Base-by-base conservation (phyloP, 2,888 invertebrate genomes). In the Drosophila flavopinicola region DNA sequence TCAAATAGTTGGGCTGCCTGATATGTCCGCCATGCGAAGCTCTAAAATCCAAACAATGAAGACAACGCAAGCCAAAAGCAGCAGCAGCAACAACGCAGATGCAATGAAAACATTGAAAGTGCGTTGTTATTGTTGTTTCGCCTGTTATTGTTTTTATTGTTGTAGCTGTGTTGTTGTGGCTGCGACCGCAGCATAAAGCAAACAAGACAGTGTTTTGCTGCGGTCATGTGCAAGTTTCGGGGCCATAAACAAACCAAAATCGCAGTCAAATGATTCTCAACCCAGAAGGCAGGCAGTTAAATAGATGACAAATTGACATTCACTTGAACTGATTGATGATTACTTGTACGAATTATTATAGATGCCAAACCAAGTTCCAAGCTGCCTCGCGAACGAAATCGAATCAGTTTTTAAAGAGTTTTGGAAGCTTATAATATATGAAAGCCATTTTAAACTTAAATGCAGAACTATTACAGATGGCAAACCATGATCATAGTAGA, bases 31-130 rank as follows among this genome's bases (percentile, higher is more conserved):
- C 51, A 38, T 57, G 41, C 29, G 37, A 51, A 52, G 37, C 51
- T 13, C 57, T 33, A 29, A 70, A 70, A 66, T 44, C 33, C 57
- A 61, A 57, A 56, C 70, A 70, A 72, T 66, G 67, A 66, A 45
- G 39, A 52, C 52, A 61, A 39, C 37, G 38, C 37, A 39, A 42
- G 33, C 44, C 33, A 41, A 27, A 11, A 29, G 5, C n/a, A 29
- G 29, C 20, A 11, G 41, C 44, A 65, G 7, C 30, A 52, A n/a
- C 39, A 37, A 45, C 15, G 27, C 33, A 45, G 11, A 52, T 44
- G 48, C 74, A 48, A 58, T 45, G 66, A 51, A 56, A 63, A 61
- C 66, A 75, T 38, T 37, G 39, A 38, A 56, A 47, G 41, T 54
- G 60, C 41, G 52, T 27, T 45, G 56, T 57, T 73, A 56, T 51